phyloP scores from a whole-genome alignment of 2,797 vertebrate species.

The Alca torda region DNA sequence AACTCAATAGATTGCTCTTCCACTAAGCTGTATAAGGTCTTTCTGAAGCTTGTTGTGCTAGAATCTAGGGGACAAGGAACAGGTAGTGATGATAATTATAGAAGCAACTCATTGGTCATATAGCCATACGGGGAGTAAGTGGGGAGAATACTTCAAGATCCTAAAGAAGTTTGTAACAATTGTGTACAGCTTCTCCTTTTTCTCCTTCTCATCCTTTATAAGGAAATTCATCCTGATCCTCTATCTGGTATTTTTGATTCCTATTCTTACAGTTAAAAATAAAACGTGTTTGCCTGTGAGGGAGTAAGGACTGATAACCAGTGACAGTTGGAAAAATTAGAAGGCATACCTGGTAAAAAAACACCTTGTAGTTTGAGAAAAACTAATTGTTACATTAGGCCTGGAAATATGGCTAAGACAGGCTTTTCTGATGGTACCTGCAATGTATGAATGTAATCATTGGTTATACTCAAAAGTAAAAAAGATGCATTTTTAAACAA shows the following conservation, averaged over 20 bases:
- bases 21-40: not conserved
- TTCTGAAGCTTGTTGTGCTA: not conserved
- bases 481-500: not conserved
- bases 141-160: not conserved
- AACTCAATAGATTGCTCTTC: not conserved
- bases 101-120: not conserved
- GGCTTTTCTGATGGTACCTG: not conserved
- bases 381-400: not conserved
- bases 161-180: not conserved
- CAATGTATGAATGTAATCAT: not conserved
- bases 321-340: not conserved
- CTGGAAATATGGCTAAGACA: not conserved
- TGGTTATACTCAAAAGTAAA: not conserved
- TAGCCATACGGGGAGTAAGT: not conserved
- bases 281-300: not conserved
- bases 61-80: not conserved
- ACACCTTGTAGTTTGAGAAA: not conserved
- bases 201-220: not conserved
- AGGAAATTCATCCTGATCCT: not conserved
- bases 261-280: not conserved
- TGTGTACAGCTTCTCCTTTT: not conserved
- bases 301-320: not conserved
- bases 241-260: not conserved
- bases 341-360: not conserved
- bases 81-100: not conserved